phyloP scores from a whole-genome alignment of 2,113 vertebrate species.

The Anoplopoma fimbria region DNA sequence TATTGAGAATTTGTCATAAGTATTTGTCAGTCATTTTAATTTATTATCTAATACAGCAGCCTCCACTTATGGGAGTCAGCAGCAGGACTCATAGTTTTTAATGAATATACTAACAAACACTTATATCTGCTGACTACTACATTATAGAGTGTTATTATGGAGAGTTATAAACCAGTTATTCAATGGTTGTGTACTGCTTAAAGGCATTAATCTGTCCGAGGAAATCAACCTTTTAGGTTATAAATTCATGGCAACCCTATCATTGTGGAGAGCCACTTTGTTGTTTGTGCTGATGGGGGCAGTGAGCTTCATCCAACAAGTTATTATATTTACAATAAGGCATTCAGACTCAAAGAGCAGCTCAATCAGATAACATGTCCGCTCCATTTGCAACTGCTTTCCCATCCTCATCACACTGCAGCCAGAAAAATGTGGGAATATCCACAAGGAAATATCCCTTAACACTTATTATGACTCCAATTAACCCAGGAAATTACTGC shows the following conservation, averaged over 20 bases:
- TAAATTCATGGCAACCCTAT: conserved; percentile 60
- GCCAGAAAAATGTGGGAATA: conserved; percentile 35
- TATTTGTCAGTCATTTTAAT: neutral
- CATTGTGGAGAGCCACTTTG: conserved; percentile 30
- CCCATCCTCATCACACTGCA: conserved; percentile 25
- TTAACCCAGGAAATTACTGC: conserved; percentile 40
- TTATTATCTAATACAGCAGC: neutral
- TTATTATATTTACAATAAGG: conserved; percentile 52
- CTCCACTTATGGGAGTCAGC: neutral
- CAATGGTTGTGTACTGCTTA: neutral
- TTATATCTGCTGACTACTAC: neutral
- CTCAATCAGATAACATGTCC: conserved; percentile 41
- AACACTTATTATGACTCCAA: conserved; percentile 36
- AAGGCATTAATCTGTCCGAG: conserved; percentile 47
- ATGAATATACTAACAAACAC: neutral
- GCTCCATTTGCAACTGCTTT: conserved; percentile 35
- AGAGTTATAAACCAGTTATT: neutral
- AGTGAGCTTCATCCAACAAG: conserved; percentile 47
- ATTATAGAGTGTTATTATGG: neutral
- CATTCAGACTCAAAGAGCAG: conserved; percentile 49
- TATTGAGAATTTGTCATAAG: neutral
- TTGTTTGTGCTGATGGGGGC: conserved; percentile 42
- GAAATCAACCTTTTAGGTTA: conserved; percentile 18
- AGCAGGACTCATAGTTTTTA: neutral
- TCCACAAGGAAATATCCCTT: conserved; percentile 27